Evolutionary conservation across 2,888 invertebrate species (phyloP).

Genomic region (Scaptodrosophila latifasciaeformis): DNA sequence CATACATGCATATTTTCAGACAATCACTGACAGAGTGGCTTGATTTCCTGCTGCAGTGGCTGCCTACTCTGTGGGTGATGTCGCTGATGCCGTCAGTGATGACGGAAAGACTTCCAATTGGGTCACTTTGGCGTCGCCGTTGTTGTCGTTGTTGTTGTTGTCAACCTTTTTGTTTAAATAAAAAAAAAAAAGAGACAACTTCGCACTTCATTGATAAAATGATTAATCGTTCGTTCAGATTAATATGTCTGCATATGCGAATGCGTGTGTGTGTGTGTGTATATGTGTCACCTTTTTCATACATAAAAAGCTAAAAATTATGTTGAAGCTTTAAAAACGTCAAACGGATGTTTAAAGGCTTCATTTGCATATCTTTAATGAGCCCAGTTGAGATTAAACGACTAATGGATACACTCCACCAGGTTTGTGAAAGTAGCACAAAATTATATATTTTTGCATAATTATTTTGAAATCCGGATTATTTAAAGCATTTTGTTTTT

Average conservation of each 20-base stretch:
- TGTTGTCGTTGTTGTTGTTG: background rate
- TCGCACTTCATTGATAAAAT: slow-evolving; percentile 69
- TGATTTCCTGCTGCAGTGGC: slow-evolving; percentile 49
- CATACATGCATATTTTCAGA: slow-evolving; percentile 9
- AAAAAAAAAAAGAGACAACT: too few relatives aligned
- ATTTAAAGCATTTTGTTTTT: too few relatives aligned
- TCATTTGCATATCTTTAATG: slow-evolving; percentile 13
- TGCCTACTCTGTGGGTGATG: slow-evolving; percentile 19
- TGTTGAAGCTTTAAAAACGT: slow-evolving; percentile 46
- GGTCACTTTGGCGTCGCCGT: slow-evolving; percentile 46
- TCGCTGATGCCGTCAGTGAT: slow-evolving; percentile 6
- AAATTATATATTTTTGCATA: background rate
- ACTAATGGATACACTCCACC: too few relatives aligned
- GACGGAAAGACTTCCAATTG: slow-evolving; percentile 39
- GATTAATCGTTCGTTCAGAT: slow-evolving; percentile 60
- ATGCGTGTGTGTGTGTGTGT: background rate
- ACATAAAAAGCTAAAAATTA: too few relatives aligned
- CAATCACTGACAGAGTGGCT: too few relatives aligned
- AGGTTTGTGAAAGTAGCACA: background rate
- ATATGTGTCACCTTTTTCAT: slow-evolving; percentile 43
- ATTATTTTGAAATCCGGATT: background rate
- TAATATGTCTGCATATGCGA: slow-evolving; percentile 20
- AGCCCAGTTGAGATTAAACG: too few relatives aligned
- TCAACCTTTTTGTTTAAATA: slow-evolving; percentile 19
- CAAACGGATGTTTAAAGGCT: slow-evolving; percentile 60